A percentile compares a stretch with the other conserved stretches of the same genome.
Conservation (phyloP, 2,888 invertebrate species). For the Sinopyrophorus schimmeli region DNA sequence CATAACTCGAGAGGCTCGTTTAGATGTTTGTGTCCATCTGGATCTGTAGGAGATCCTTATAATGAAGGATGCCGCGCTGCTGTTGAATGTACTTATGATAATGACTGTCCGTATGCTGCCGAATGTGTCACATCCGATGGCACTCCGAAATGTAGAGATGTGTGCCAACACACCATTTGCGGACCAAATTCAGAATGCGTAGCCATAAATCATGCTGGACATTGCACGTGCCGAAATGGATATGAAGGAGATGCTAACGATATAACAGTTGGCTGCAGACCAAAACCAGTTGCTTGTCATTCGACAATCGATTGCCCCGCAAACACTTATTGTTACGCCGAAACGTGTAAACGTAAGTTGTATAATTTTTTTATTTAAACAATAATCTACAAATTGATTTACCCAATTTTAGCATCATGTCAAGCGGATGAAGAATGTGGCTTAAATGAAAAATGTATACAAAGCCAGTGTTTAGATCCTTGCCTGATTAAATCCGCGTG, state of each 20-base stretch:
- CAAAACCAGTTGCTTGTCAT: slow-evolving; percentile 72
- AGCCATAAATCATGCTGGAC: slow-evolving; percentile 73
- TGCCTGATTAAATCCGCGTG: slow-evolving; percentile 77
- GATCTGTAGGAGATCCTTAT: slow-evolving; percentile 83
- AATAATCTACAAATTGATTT: slow-evolving; percentile 10
- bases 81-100: slow-evolving; percentile 77
- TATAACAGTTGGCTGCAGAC: slow-evolving; percentile 71
- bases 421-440: slow-evolving; percentile 79
- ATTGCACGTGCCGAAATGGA: slow-evolving; percentile 78
- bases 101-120: slow-evolving; percentile 80
- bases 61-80: slow-evolving; percentile 79
- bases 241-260: slow-evolving; percentile 78
- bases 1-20: slow-evolving; percentile 78
- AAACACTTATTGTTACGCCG: slow-evolving; percentile 81
- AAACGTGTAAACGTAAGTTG: slow-evolving; percentile 77
- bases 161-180: slow-evolving; percentile 77
- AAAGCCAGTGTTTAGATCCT: slow-evolving; percentile 81
- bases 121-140: slow-evolving; percentile 74
- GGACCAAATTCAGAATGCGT: slow-evolving; percentile 84
- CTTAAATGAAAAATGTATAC: slow-evolving; percentile 75
- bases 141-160: slow-evolving; percentile 79
- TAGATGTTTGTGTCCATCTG: slow-evolving; percentile 77
- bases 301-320: slow-evolving; percentile 73
- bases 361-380: slow-evolving; percentile 21
- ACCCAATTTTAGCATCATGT: slow-evolving; percentile 67